Evolutionary conservation across 2,888 invertebrate species (phyloP).

Genomic region (Leptopilina syphax): DNA sequence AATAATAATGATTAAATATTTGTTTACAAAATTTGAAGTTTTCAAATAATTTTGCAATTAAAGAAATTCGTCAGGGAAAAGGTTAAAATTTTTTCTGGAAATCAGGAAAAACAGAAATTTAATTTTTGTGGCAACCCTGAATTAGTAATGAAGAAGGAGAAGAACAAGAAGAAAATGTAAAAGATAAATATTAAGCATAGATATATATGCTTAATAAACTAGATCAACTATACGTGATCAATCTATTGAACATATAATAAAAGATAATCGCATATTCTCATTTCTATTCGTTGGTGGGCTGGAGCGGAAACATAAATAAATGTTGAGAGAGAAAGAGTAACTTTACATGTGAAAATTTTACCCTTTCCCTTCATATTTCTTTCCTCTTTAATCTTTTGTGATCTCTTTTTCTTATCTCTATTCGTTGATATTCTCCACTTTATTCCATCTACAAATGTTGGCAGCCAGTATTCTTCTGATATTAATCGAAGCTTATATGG

Average conservation of each 20-base stretch:
- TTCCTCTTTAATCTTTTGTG: not conserved
- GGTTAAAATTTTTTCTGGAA: no score
- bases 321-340: not conserved
- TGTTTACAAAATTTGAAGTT: no score
- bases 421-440: not conserved
- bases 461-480: conserved; percentile 38
- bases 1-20: no score
- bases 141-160: no score
- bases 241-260: conserved; percentile 30
- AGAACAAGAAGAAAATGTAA: not conserved
- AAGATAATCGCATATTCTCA: conserved; percentile 33
- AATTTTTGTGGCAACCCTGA: no score
- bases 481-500: conserved; percentile 31
- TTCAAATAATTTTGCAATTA: no score
- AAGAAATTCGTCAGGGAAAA: no score
- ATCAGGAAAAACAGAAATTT: no score
- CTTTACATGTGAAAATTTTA: conserved; percentile 27
- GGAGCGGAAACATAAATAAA: conserved; percentile 36
- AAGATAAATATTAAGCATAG: not conserved
- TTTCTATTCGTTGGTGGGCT: conserved; percentile 38
- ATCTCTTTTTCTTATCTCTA: not conserved
- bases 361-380: conserved; percentile 12
- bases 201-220: not conserved
- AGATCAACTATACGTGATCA: conserved; percentile 10
- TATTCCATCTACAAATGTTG: conserved; percentile 27